Conservation (phyloP, 2,797 vertebrate genomes). For the Acipenser oxyrinchus region DNA sequence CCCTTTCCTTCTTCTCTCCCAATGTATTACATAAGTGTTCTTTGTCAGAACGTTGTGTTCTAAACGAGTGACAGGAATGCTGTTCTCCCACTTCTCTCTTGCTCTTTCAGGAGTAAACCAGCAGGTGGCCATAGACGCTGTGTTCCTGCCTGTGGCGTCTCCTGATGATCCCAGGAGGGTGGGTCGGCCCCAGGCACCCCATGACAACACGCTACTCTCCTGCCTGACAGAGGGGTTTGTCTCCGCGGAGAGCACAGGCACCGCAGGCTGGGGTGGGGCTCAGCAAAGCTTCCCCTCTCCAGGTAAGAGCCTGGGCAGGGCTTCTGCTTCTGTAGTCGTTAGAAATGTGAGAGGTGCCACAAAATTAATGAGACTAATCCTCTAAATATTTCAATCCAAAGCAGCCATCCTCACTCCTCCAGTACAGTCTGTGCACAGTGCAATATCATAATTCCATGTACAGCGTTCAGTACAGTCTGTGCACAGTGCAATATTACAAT, state of each 20-base stretch:
- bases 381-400: too few relatives aligned
- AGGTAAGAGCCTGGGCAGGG: conserved; percentile 45
- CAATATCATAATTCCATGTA: too few relatives aligned
- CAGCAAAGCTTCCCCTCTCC: conserved; percentile 38
- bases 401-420: too few relatives aligned
- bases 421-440: too few relatives aligned
- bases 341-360: neutral
- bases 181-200: conserved; percentile 38
- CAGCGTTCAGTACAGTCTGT: too few relatives aligned
- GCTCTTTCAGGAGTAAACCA: conserved; percentile 75
- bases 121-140: conserved; percentile 66
- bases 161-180: conserved; percentile 59
- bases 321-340: too few relatives aligned
- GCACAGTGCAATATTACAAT: too few relatives aligned
- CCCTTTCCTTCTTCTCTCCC: neutral
- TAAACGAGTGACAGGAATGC: too few relatives aligned
- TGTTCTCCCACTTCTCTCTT: neutral
- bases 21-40: too few relatives aligned
- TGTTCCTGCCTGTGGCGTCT: conserved; percentile 60
- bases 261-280: conserved; percentile 9
- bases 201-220: conserved; percentile 59
- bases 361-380: too few relatives aligned
- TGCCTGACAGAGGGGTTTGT: conserved; percentile 58
- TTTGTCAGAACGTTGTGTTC: too few relatives aligned
- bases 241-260: conserved; percentile 31